Evolutionary conservation across 2,797 vertebrate species (phyloP), one percentile per base, ranked within the genome.

Genomic region (Spinibarbus caldwelli): DNA sequence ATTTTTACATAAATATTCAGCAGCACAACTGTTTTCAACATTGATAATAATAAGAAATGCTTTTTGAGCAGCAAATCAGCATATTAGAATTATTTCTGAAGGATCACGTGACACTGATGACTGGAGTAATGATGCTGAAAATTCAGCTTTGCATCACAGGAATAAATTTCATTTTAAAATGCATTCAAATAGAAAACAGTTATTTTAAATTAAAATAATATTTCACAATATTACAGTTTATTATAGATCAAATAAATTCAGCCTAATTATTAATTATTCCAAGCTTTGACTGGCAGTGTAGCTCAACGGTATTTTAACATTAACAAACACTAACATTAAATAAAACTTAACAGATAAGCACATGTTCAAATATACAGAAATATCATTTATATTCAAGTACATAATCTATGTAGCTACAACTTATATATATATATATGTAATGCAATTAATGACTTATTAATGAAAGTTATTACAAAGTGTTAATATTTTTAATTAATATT

Each of bases 21-120:
- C 52, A 54, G 52, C 52, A 54, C 21, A 54, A 54, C 21, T 23
- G 8, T 59, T 10, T n/a, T 57, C 23, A n/a, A 11, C 54, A 57
- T n/a, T 62, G n/a, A 14, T 29, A 29, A 29, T 62, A 14, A n/a
- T n/a, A 26, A 29, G n/a, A 14, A 29, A 62, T 29, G 11, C 5
- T 26, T 26, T 12, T 26, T 26, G 57, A 62, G 12, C 26, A 62
- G 59, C 26, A 29, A 15, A 62, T 62, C 26, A 14, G n/a, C 2
- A 62, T 31, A 47, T 31, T 6, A 11, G 0, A 49, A 0, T 19
- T 2, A 72, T 72, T 29, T 47, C 15, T 72, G 43, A 29, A 72
- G 43, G n/a, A 72, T 73, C n/a, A 29, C 29, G 70, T 72, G 70
- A 72, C 41, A 45, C 67, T 41, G 21, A 70, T 43, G 67, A 41